Conservation (phyloP, 2,888 invertebrate species). For the Thereva unica region DNA sequence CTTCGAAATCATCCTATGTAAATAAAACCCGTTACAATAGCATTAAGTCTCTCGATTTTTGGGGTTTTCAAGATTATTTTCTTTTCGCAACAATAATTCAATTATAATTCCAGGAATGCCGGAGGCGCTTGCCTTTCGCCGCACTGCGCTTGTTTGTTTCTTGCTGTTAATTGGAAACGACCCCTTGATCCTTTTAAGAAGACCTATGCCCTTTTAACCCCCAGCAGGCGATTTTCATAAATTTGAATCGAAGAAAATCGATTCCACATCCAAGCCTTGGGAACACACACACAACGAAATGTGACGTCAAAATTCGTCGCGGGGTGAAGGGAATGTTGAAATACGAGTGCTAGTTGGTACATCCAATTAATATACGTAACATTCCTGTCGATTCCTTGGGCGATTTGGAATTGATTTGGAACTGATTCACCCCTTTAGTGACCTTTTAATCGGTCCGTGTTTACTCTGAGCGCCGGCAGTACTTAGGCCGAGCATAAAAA, state of each 20-base stretch:
- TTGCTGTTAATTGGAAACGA: slow-evolving; percentile 41
- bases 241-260: neutral
- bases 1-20: slow-evolving; percentile 42
- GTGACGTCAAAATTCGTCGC: neutral
- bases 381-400: too few relatives aligned
- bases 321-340: too few relatives aligned
- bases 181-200: slow-evolving; percentile 19
- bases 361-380: too few relatives aligned
- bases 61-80: slow-evolving; percentile 43
- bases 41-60: slow-evolving; percentile 43
- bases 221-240: neutral
- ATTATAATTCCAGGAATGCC: slow-evolving; percentile 41
- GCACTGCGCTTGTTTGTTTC: slow-evolving; percentile 39
- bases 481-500: too few relatives aligned
- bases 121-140: slow-evolving; percentile 30
- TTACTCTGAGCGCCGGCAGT: too few relatives aligned
- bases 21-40: slow-evolving; percentile 44
- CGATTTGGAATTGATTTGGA: too few relatives aligned
- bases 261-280: neutral
- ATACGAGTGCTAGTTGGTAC: too few relatives aligned
- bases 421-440: too few relatives aligned
- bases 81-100: slow-evolving; percentile 44
- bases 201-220: slow-evolving; percentile 16
- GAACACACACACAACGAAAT: neutral
- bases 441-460: too few relatives aligned